Conservation (phyloP, 2,797 vertebrate genomes). For the Clarias laeviceps region DNA sequence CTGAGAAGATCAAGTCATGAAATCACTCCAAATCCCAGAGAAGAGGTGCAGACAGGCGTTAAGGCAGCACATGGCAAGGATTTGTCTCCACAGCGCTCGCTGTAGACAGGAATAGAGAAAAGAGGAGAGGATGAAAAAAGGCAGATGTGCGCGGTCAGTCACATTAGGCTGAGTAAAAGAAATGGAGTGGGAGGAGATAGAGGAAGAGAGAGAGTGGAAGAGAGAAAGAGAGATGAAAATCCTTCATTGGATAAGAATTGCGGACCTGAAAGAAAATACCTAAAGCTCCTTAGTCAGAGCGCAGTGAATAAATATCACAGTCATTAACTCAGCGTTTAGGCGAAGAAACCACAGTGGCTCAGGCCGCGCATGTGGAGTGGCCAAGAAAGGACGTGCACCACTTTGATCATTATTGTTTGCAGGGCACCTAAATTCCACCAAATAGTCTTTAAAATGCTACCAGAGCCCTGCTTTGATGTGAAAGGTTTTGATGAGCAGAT, state of each 20-base stretch:
- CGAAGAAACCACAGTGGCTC: slow-evolving; percentile 37
- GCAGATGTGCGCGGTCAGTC: slow-evolving; percentile 42
- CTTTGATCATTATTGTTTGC: slow-evolving; percentile 62
- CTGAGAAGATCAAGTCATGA: slow-evolving; percentile 54
- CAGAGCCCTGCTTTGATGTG: slow-evolving; percentile 57
- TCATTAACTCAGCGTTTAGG: slow-evolving; percentile 46
- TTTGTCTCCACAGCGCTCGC: slow-evolving; percentile 22
- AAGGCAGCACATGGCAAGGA: slow-evolving; percentile 38
- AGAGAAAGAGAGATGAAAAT: slow-evolving; percentile 38
- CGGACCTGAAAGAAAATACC: slow-evolving; percentile 46
- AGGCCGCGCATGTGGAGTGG: slow-evolving; percentile 44
- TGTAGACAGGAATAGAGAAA: slow-evolving; percentile 23
- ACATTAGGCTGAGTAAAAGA: slow-evolving; percentile 24
- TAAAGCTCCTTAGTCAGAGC: slow-evolving; percentile 47
- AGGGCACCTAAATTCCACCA: slow-evolving; percentile 53
- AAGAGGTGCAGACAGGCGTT: slow-evolving; percentile 32
- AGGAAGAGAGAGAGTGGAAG: neutral
- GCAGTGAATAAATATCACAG: slow-evolving; percentile 35
- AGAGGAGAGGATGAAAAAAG: slow-evolving; percentile 24
- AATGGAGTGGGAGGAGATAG: neutral
- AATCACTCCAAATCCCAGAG: slow-evolving; percentile 47
- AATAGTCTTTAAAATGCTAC: slow-evolving; percentile 55
- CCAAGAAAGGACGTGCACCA: slow-evolving; percentile 48
- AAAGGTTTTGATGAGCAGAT: slow-evolving; percentile 61
- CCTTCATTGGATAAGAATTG: slow-evolving; percentile 26